These are phyloP conservation scores for Zingel zingel DNA, from an alignment of 2,113 vertebrate species.

Conservation along the genomic window DNA sequence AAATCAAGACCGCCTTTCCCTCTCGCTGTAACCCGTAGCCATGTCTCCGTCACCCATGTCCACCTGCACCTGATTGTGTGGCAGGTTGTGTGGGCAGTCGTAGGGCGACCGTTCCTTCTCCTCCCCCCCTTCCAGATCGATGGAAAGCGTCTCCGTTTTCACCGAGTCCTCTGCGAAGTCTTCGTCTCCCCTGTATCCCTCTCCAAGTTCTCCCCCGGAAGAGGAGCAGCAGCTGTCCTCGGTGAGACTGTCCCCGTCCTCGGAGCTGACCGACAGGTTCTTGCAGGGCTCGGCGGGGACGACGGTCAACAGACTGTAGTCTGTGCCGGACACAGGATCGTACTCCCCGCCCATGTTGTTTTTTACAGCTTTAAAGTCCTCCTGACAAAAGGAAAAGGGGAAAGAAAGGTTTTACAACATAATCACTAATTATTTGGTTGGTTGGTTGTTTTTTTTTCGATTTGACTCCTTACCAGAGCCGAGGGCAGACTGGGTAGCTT, in stretches of 20 bases:
- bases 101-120: conserved; percentile 4
- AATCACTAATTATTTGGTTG: not conserved
- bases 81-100: not conserved
- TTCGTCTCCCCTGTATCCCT: not conserved
- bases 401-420: not conserved
- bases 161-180: not conserved
- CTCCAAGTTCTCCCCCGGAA: not conserved
- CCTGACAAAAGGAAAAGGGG: too few relatives aligned
- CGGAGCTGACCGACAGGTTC: not conserved
- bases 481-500: rapidly evolving
- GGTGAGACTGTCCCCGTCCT: not conserved
- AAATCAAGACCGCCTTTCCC: not conserved
- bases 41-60: conserved; percentile 54
- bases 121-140: not conserved
- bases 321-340: rapidly evolving
- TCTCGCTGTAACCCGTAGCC: not conserved
- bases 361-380: not conserved
- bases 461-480: conserved; percentile 23
- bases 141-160: not conserved
- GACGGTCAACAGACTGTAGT: not conserved
- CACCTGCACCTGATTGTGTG: not conserved
- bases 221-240: too few relatives aligned
- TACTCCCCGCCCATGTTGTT: rapidly evolving
- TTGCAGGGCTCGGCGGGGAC: not conserved
- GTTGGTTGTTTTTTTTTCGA: too few relatives aligned